phyloP scores from a whole-genome alignment of 2,888 invertebrate genomes.

The Lithophane semibrunnea region DNA sequence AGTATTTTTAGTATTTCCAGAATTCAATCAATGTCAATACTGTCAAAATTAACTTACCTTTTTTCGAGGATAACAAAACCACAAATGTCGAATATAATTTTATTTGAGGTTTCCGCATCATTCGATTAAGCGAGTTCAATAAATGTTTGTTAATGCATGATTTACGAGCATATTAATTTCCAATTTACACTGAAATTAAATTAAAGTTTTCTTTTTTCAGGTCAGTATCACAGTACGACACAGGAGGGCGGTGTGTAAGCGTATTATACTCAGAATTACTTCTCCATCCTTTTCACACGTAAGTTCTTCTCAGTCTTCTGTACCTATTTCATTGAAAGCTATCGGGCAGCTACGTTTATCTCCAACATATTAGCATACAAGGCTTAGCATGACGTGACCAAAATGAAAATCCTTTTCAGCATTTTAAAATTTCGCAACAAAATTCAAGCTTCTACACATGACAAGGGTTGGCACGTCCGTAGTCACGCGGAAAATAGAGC shows the following conservation, averaged over 20 bases:
- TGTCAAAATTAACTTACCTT: background rate
- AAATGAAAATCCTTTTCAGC: slow-evolving; percentile 50
- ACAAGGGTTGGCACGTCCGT: slow-evolving; percentile 47
- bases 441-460: slow-evolving; percentile 47
- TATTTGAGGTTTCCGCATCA: background rate
- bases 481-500: slow-evolving; percentile 27
- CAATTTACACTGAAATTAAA: slow-evolving; percentile 13
- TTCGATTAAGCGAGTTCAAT: slow-evolving; percentile 6
- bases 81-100: slow-evolving; percentile 3
- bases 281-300: background rate
- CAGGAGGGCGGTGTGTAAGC: background rate
- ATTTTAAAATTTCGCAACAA: slow-evolving; percentile 60
- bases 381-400: slow-evolving; percentile 53
- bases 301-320: slow-evolving; percentile 18
- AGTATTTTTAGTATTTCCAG: background rate
- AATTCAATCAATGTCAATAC: background rate
- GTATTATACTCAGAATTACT: background rate
- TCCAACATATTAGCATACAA: slow-evolving; percentile 53
- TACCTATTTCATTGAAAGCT: slow-evolving; percentile 4
- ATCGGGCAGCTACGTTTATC: slow-evolving; percentile 32
- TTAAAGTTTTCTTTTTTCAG: slow-evolving; percentile 32
- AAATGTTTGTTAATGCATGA: slow-evolving; percentile 2
- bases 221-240: slow-evolving; percentile 22
- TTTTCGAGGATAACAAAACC: background rate
- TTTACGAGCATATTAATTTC: slow-evolving; percentile 18